Base-by-base conservation (phyloP, 2,888 invertebrate species). In the Phymatocera aterrima region DNA sequence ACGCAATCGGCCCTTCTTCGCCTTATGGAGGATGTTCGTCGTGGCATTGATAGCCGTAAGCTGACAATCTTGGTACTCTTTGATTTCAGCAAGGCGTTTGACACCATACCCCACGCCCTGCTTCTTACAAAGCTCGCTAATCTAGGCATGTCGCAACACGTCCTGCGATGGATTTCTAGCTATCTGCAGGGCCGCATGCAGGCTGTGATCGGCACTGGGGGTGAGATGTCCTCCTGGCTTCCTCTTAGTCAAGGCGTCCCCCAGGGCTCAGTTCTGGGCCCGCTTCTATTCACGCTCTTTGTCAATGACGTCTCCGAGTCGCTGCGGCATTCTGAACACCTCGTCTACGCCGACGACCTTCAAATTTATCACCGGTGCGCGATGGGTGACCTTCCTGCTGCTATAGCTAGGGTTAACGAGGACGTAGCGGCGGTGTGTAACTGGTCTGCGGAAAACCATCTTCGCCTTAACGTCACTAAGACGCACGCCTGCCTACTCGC, bases 181-280 rank as follows among this genome's bases (percentile, higher is more conserved):
- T 68, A 43, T 15, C 24, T 68, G 2, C 28, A 12, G 4, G n/a
- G 43, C 10, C 18, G 43, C 1, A 3, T 6, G 3, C 68, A 68
- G 28, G 24, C 40, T 0, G 68, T 68, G 1, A 15, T 12, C 18
- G 40, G 6, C 2, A 21, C 1, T 28, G 40, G 24, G 0, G 3
- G 21, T 2, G n/a, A n/a, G n/a, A 2, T 43, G 8, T 43, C 68
- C 2, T 46, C 68, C 18, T 68, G 40, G 40, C 12, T 4, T 6
- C 5, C 18, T 10, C 15, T 68, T 1, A 3, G 21, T 3, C 15
- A 15, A 1, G 68, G 68, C 8, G 28, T 68, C 4, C 68, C 68
- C 3, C 68, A 68, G 43, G 68, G 68, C n/a, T 43, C 43, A 2
- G 46, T 68, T 1, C 21, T 40, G 24, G 68, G 68, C 15, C 68